Conservation (phyloP, 1,140 invertebrate species). For the Cataglyphis hispanica region DNA sequence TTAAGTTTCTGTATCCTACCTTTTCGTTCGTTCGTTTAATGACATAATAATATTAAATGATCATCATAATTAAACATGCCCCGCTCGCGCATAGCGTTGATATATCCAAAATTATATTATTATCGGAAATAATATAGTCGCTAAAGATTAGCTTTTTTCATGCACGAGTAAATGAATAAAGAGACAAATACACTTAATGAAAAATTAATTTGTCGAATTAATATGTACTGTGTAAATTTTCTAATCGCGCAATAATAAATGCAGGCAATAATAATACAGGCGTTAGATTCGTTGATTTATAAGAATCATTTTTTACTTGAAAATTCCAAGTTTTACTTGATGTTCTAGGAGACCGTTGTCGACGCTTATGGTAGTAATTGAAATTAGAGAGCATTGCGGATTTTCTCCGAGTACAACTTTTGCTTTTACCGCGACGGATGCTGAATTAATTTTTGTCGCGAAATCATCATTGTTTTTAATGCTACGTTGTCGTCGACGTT, state of each 20-base stretch:
- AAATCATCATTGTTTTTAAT: constrained; percentile 21
- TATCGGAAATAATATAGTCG: neutral
- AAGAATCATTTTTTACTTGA: neutral
- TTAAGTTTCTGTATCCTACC: constrained; percentile 46
- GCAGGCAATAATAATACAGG: neutral
- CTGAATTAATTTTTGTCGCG: constrained; percentile 42
- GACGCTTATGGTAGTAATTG: constrained; percentile 27
- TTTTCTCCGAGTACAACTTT: constrained; percentile 29
- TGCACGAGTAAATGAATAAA: neutral
- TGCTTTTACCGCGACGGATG: constrained; percentile 27
- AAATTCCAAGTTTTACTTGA: neutral
- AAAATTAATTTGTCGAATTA: neutral
- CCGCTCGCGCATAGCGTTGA: neutral
- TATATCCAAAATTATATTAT: neutral
- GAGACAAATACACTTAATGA: no score
- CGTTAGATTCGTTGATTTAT: neutral
- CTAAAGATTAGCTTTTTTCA: neutral
- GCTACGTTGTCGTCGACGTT: neutral
- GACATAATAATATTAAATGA: constrained; percentile 62
- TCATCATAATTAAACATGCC: constrained; percentile 52
- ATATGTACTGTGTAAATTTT: neutral
- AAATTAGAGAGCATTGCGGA: constrained; percentile 35
- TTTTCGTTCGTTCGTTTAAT: constrained; percentile 47
- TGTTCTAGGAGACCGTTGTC: neutral
- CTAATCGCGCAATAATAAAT: neutral